Evolutionary conservation across 2,113 vertebrate genomes (phyloP), one percentile per base, ranked within the genome.

Genomic region (Pelodiscus sinensis): DNA sequence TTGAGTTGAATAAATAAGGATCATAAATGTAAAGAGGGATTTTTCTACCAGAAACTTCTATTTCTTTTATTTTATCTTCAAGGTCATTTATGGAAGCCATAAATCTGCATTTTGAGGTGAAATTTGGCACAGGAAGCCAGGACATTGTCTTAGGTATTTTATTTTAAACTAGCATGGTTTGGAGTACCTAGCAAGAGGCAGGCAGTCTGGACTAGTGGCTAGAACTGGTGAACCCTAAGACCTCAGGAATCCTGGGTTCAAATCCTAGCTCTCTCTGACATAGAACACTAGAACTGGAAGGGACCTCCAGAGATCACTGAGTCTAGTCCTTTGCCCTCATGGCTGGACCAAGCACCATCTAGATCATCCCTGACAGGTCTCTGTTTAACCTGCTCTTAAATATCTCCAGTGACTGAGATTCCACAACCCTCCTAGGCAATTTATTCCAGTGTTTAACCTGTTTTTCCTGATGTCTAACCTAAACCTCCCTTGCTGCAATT

Each of bases 181-280:
- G 92, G 6, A 62, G 52, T 3, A 11, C 1, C 6, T 35, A 25
- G 44, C 38, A 16, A 15, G 2, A 19, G 6, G 81, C 8, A 62
- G 13, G 2, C 0, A 2, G 3, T 54, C 21, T 54, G 1, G 0
- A 22, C 35, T 65, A 25, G 31, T 21, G 38, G 38, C 0, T 80
- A 89, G 71, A 8, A n/a, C 56, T 56, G 54, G 21, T 22, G 22
- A 19, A 6, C 25, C 12, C 58, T 50, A 6, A 19, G 0, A 1
- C 71, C 27, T 73, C 60, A 22, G 51, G 12, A 84, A n/a, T 16
- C 3, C 1, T 31, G 25, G 8, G 6, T 15, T 11, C 56, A 92
- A 0, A 50, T 82, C 22, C 4, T 5, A 89, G 4, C 60, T 80
- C 6, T 16, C 38, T 8, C 3, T 22, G n/a, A 44, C 50, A 77